Conservation (phyloP, 53 echinoderm and acorn worm genomes). For the Luidia sarsii region DNA sequence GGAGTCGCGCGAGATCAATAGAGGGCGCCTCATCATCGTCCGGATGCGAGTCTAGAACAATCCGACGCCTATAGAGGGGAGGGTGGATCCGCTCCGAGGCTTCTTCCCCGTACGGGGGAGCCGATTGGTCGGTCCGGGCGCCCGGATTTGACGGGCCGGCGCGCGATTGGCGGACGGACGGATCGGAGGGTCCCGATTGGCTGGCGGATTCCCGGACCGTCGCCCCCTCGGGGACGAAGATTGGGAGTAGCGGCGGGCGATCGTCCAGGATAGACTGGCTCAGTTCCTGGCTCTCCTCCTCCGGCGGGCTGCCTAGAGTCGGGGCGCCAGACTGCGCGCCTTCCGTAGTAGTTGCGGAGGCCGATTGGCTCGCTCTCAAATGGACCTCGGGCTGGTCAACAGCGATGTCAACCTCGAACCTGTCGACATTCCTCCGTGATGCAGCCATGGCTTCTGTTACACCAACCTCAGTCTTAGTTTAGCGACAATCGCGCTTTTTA, state of each 20-base stretch:
- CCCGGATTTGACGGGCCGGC: background rate
- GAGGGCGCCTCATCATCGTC: background rate
- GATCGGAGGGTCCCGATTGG: conserved; percentile 6
- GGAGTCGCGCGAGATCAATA: background rate
- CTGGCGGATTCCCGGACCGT: background rate
- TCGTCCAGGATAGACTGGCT: conserved; percentile 2
- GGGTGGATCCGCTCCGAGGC: conserved; percentile 37
- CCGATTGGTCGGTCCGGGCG: background rate
- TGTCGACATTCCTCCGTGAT: no score
- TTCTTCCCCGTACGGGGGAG: conserved; percentile 6
- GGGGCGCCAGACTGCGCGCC: background rate
- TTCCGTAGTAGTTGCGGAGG: background rate
- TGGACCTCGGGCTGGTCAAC: no score
- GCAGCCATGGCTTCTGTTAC: no score
- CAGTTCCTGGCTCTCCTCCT: background rate
- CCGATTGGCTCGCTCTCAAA: conserved; percentile 1
- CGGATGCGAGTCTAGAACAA: conserved; percentile 1
- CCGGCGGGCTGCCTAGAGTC: background rate
- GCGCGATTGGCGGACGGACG: conserved; percentile 5
- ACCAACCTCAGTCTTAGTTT: no score
- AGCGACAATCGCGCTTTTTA: no score
- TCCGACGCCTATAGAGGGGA: conserved; percentile 21
- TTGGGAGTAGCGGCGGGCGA: background rate
- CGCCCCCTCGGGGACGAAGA: background rate
- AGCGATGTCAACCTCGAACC: no score